These are phyloP conservation scores for Pyrocephalus nanus DNA, from an alignment of 2,797 vertebrate genomes.

Conservation along the genomic window DNA sequence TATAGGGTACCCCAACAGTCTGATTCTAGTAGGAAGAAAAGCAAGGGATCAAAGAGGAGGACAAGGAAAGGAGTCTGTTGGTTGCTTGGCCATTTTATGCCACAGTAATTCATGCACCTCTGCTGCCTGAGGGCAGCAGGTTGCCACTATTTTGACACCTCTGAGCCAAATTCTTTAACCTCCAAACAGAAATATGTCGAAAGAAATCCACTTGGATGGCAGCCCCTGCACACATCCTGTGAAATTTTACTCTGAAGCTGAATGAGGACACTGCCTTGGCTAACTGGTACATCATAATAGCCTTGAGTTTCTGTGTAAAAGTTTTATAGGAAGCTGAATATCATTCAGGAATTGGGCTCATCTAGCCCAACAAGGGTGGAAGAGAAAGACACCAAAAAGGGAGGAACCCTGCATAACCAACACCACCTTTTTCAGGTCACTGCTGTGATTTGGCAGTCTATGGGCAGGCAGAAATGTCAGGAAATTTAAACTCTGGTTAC, in stretches of 20 bases:
- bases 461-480: neutral
- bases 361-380: neutral
- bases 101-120: neutral
- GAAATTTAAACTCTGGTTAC: neutral
- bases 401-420: neutral
- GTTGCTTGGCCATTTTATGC: neutral
- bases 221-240: fast-evolving
- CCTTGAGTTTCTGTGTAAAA: neutral
- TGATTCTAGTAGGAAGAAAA: neutral
- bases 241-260: neutral
- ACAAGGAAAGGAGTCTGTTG: neutral
- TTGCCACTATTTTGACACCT: neutral
- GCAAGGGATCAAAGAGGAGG: neutral
- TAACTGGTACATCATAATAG: neutral
- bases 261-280: neutral
- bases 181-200: neutral
- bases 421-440: neutral
- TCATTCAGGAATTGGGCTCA: neutral
- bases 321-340: neutral
- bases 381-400: neutral
- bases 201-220: neutral
- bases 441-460: neutral
- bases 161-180: neutral
- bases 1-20: neutral
- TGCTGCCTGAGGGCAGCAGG: neutral